Evolutionary conservation across 2,888 invertebrate genomes (phyloP), one percentile per base, ranked within the genome.

Genomic region (Dusona sp.): DNA sequence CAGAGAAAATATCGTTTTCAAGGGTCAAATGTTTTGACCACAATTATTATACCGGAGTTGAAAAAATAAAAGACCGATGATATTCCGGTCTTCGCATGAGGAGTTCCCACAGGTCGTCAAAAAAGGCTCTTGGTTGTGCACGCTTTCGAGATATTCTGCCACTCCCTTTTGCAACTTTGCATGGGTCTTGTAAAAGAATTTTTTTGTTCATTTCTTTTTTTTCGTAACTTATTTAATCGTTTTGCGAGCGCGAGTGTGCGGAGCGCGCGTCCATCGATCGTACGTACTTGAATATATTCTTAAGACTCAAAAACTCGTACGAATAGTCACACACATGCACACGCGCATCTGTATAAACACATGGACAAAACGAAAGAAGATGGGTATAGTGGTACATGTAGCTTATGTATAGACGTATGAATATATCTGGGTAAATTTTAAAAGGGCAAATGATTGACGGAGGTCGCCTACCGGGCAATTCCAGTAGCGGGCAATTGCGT

Each of bases 401-500:
- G 19, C 74, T 79, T 64, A 78, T 68, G 51, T 72, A 67, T 64
- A 48, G 48, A 61, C 33, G 45, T 73, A 78, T 29, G 78, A 79
- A 88, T 88, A 89, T 89, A 73, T 88, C 77, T 84, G 88, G 89
- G 86, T 90, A 92, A 91, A 92, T 92, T 92, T 92, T 79, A 83
- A 90, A 93, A 92, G 92, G 92, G 90, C 91, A 92, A 93, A 92
- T 92, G 92, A 92, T 91, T 92, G 92, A 91, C 91, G 91, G 92
- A 92, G 92, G 93, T 93, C 92, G 91, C 92, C 92, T 92, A 92
- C 91, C 92, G 91, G 92, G 92, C 91, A 92, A 93, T 93, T 93
- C 93, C 93, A 92, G 93, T 93, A 93, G 93, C 93, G 91, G 91
- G 90, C 91, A 92, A 93, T 93, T 92, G 93, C 94, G 93, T 94